Evolutionary conservation across 2,113 vertebrate genomes (phyloP).

Genomic region (Chionis minor): DNA sequence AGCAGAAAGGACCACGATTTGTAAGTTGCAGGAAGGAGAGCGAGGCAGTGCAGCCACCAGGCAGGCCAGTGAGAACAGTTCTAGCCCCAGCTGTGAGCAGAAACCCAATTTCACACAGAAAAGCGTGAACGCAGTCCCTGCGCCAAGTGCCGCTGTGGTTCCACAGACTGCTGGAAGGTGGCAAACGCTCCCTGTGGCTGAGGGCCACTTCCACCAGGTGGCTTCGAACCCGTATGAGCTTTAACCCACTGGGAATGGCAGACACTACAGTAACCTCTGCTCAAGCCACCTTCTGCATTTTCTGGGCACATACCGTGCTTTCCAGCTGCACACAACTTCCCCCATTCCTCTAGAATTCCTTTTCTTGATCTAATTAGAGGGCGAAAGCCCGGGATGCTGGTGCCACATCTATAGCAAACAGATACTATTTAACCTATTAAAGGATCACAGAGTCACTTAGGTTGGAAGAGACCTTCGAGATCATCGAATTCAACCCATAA

Average conservation of each 20-base stretch:
- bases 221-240: background rate
- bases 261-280: background rate
- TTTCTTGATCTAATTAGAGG: background rate
- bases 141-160: background rate
- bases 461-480: too few species aligned
- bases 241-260: background rate
- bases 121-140: background rate
- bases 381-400: background rate
- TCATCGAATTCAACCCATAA: too few species aligned
- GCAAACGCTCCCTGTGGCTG: background rate
- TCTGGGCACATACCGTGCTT: background rate
- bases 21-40: background rate
- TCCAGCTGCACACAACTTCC: background rate
- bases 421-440: background rate
- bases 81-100: background rate
- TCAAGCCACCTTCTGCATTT: background rate
- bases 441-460: background rate
- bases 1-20: background rate
- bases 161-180: background rate
- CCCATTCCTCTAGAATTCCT: background rate
- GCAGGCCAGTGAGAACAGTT: background rate
- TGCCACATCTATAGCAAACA: background rate
- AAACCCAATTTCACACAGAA: background rate
- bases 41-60: background rate
- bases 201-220: background rate